These are phyloP conservation scores for Triops longicaudatus DNA, from an alignment of 1,140 invertebrate species.

Conservation along the genomic window DNA sequence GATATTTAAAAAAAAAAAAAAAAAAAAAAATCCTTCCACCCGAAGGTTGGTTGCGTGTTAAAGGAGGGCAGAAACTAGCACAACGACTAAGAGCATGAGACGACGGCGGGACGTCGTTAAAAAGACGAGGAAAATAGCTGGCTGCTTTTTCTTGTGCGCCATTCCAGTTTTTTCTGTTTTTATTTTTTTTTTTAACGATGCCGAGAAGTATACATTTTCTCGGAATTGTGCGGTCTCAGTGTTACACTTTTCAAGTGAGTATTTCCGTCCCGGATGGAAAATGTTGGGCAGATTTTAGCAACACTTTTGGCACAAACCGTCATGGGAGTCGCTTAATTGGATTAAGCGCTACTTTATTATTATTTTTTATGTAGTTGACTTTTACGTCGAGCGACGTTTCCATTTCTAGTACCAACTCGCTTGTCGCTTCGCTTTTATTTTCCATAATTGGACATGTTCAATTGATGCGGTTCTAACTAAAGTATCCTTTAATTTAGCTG, in stretches of 20 bases:
- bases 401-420: no score
- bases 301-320: background rate
- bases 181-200: background rate
- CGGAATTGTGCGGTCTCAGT: background rate
- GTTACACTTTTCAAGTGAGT: background rate
- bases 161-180: background rate
- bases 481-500: no score
- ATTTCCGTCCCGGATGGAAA: background rate
- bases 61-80: constrained; percentile 8
- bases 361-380: background rate
- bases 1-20: no score
- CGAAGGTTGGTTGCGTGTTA: background rate
- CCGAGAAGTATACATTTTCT: no score
- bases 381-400: no score
- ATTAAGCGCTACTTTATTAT: background rate
- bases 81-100: background rate
- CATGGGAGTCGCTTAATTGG: background rate
- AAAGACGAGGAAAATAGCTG: constrained; percentile 11
- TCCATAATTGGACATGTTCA: no score
- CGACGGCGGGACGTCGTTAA: constrained; percentile 13
- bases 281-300: background rate
- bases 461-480: no score
- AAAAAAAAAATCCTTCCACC: no score
- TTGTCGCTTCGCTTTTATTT: no score
- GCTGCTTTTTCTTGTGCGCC: background rate